Base-by-base conservation (phyloP, 2,113 vertebrate genomes). In the Egretta garzetta region DNA sequence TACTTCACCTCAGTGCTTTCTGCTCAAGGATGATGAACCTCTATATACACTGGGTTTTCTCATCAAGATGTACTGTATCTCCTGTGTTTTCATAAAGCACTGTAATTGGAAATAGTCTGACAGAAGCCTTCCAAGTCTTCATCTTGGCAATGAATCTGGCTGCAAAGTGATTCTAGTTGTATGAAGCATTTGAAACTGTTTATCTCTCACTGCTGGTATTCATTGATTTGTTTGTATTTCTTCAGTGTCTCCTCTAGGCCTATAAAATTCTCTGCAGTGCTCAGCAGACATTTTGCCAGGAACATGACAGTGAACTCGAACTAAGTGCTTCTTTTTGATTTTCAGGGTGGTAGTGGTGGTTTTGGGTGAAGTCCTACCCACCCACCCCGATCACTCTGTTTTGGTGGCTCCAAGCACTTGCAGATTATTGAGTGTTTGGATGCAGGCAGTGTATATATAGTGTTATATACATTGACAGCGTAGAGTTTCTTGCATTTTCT, bases 221-320 rank as follows among this genome's bases (percentile, higher is more conserved):
- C 96, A 83, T 52, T 96, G 97, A 96, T 97, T 97, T 98, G 97
- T 98, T 97, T 98, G 95, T 97, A 55, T 97, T 97, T 97, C 86
- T 64, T 91, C 94, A 71, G 83, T 82, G 90, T 89, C 96, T 98
- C 96, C 86, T 73, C 82, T 83, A 95, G 55, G 60, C 91, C 91
- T 96, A 52, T 98, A 98, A 98, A 98, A 97, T 91, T 86, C 93
- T 92, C 24, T 47, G 60, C 84, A 86, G 30, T 86, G 37, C 71
- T 62, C 70, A 94, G 85, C 66, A 67, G 94, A 80, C 74, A 15
- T 86, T 93, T 73, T 96, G 94, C 79, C 93, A 30, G 14, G 88
- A 94, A 77, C 83, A 91, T 60, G 55, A 59, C 87, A 80, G 12
- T 59, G 59, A 96, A 74, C 66, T 75, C 92, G 93, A 97, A 80